phyloP scores from a whole-genome alignment of 1,140 invertebrate genomes.

The Eurytemora carolleeae region DNA sequence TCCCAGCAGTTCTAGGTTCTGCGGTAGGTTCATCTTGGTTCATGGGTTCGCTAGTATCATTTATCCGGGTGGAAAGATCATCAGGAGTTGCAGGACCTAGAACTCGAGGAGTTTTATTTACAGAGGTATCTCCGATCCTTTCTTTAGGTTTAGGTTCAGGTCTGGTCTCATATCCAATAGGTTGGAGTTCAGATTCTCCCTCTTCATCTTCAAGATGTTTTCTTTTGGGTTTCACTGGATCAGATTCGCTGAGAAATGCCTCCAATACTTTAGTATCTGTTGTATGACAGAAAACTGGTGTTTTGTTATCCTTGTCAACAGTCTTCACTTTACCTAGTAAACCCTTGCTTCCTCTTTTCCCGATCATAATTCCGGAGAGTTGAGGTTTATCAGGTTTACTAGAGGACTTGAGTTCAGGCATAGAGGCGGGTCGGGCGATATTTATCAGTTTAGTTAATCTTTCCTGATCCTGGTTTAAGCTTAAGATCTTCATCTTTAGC shows the following conservation, averaged over 20 bases:
- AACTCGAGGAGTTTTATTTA: background rate
- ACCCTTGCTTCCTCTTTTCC: background rate
- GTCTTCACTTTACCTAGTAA: background rate
- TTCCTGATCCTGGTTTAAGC: slow-evolving; percentile 44
- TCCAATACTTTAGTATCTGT: background rate
- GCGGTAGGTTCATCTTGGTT: background rate
- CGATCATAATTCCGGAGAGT: slow-evolving; percentile 14
- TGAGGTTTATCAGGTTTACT: background rate
- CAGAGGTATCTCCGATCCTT: slow-evolving; percentile 9
- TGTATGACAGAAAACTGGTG: slow-evolving; percentile 1
- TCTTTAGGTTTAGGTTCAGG: slow-evolving; percentile 10
- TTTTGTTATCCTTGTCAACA: slow-evolving; percentile 19
- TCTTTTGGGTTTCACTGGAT: slow-evolving; percentile 17
- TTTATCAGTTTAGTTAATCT: slow-evolving; percentile 48
- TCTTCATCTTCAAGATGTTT: slow-evolving; percentile 20
- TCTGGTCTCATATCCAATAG: slow-evolving; percentile 18
- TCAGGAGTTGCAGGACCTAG: background rate
- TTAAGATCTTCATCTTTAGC: slow-evolving; percentile 37
- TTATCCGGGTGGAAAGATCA: background rate
- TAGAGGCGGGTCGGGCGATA: slow-evolving; percentile 47
- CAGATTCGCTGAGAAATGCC: slow-evolving; percentile 1
- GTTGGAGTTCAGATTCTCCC: slow-evolving; percentile 26
- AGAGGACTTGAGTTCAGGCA: slow-evolving; percentile 27
- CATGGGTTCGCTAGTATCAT: background rate
- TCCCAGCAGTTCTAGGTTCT: background rate